Conservation (phyloP, 2,797 vertebrate genomes). For the Enteromius fasciolatus region DNA sequence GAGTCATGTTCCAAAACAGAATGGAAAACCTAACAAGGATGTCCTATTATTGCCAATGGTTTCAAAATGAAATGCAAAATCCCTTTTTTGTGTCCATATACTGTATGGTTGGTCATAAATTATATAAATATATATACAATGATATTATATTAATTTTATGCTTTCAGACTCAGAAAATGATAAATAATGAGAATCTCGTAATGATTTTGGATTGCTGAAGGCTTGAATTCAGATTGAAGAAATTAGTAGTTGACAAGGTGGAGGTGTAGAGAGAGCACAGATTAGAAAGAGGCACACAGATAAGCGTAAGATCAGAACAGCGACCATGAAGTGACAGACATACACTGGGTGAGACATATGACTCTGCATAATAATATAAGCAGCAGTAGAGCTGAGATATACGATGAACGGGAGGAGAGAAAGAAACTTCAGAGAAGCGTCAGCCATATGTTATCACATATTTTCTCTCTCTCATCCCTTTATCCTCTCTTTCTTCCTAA, state of each 20-base stretch:
- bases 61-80: not conserved
- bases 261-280: not conserved
- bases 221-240: not conserved
- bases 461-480: slow-evolving; percentile 19
- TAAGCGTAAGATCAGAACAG: not conserved
- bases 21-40: not conserved
- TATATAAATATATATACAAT: not conserved
- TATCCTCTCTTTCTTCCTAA: slow-evolving; percentile 83
- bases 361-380: not conserved
- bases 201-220: not conserved
- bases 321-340: slow-evolving; percentile 4
- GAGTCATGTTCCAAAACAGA: not conserved
- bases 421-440: slow-evolving; percentile 18
- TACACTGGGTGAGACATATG: not conserved
- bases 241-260: not conserved
- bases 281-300: not conserved
- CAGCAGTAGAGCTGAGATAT: not conserved
- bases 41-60: not conserved
- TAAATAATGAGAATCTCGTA: not conserved
- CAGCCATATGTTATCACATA: slow-evolving; percentile 32
- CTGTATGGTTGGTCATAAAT: not conserved
- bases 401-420: not conserved
- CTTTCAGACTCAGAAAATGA: not conserved
- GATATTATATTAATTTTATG: not conserved
- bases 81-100: not conserved